phyloP scores from a whole-genome alignment of 1,140 invertebrate species.

The Hyles vespertilio region DNA sequence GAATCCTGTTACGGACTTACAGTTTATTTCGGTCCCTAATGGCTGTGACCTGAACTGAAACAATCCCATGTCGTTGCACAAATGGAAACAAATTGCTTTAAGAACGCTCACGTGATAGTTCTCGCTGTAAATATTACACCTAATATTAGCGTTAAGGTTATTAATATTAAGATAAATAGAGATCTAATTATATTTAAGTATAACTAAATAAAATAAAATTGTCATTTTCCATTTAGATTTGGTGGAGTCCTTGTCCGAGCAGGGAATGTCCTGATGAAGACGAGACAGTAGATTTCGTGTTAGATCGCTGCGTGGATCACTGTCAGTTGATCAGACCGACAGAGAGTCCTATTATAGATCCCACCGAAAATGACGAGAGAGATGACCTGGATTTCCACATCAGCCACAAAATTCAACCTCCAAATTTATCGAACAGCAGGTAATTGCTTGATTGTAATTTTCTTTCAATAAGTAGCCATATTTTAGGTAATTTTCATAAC shows the following conservation, averaged over 20 bases:
- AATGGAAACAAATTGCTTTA: conserved; percentile 12
- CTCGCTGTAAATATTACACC: too few relatives aligned
- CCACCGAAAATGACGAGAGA: conserved; percentile 68
- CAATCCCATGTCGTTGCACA: conserved; percentile 1
- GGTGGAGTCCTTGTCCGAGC: conserved; percentile 87
- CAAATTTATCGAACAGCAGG: conserved; percentile 53
- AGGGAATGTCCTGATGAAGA: conserved; percentile 84
- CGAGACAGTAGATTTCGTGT: conserved; percentile 80
- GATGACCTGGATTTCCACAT: conserved; percentile 75
- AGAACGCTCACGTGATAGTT: conserved; percentile 5
- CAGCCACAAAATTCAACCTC: conserved; percentile 68
- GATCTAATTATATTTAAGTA: too few relatives aligned
- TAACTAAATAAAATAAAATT: too few relatives aligned
- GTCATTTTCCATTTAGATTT: conserved; percentile 72
- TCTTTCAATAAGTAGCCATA: too few relatives aligned
- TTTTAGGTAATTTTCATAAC: too few relatives aligned
- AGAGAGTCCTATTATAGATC: conserved; percentile 48
- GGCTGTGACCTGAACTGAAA: conserved; percentile 2
- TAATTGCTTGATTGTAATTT: conserved; percentile 8
- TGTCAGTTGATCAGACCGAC: conserved; percentile 76
- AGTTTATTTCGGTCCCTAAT: conserved; percentile 11
- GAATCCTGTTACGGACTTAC: conserved; percentile 15
- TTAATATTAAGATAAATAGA: too few relatives aligned
- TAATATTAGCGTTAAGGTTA: too few relatives aligned
- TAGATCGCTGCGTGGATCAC: conserved; percentile 82